These are phyloP conservation scores for Heliconius eleuchia DNA, from an alignment of 1,140 invertebrate genomes.

Conservation along the genomic window DNA sequence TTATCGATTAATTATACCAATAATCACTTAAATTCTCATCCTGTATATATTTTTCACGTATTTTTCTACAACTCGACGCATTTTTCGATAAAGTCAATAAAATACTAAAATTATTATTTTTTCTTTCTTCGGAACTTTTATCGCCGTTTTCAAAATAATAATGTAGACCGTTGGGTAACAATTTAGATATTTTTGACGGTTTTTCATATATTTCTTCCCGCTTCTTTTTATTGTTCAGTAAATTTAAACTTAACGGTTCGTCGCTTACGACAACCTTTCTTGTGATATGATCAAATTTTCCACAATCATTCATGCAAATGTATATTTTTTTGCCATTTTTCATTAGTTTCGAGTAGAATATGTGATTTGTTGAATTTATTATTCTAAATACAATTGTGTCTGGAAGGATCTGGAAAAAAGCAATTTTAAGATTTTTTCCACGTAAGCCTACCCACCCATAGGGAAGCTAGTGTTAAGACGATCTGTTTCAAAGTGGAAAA, in stretches of 20 bases:
- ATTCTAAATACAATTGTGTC: conserved; percentile 49
- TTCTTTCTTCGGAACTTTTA: not conserved
- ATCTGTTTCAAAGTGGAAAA: too few relatives aligned
- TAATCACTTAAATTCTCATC: conserved; percentile 7
- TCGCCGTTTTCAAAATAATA: conserved; percentile 5
- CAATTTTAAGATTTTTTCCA: not conserved
- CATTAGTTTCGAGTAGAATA: conserved; percentile 61
- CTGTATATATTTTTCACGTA: conserved; percentile 13
- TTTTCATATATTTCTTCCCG: conserved; percentile 23
- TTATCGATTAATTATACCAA: not conserved
- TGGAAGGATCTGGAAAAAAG: conserved; percentile 45
- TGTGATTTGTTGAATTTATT: conserved; percentile 53
- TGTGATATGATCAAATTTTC: conserved; percentile 35
- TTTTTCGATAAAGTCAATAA: not conserved
- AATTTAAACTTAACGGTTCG: conserved; percentile 39
- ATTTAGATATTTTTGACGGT: not conserved
- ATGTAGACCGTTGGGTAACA: conserved; percentile 9
- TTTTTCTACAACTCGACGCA: conserved; percentile 1
- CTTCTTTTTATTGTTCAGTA: conserved; percentile 41
- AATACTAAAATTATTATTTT: not conserved
- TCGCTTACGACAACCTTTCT: conserved; percentile 26
- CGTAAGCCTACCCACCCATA: too few relatives aligned
- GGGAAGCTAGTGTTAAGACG: too few relatives aligned
- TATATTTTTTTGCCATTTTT: conserved; percentile 46
- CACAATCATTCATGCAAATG: conserved; percentile 47